A percentile compares a stretch with the other conserved stretches of the same genome.
Evolutionary conservation across 2,888 invertebrate genomes (phyloP).

Genomic region (Pecten maximus): DNA sequence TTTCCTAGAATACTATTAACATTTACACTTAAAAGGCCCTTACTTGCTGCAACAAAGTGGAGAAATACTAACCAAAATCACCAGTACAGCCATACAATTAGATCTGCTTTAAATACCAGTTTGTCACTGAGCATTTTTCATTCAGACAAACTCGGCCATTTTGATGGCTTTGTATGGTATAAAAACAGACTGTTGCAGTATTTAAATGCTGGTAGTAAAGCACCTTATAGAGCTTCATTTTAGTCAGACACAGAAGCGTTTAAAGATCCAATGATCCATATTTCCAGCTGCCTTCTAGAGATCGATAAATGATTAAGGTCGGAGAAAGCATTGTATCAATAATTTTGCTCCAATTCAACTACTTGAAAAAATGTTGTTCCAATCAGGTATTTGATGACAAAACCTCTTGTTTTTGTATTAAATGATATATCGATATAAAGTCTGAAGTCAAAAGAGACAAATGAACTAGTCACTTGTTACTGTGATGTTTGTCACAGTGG

Average conservation of each 20-base stretch:
- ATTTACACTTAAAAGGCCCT: not conserved
- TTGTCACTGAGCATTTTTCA: not conserved
- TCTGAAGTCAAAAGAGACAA: too few species aligned
- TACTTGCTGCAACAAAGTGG: not conserved
- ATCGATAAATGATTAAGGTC: not conserved
- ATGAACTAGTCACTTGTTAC: too few species aligned
- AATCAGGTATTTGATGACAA: not conserved
- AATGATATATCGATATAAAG: not conserved
- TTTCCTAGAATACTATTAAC: not conserved
- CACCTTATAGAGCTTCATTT: not conserved
- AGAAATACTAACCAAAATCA: not conserved
- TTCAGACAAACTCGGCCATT: conserved; percentile 7
- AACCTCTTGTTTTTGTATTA: not conserved
- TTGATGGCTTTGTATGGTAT: not conserved
- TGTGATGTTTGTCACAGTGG: too few species aligned
- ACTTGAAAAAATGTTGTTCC: not conserved
- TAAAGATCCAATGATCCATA: not conserved
- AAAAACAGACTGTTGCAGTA: not conserved
- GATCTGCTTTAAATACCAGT: not conserved
- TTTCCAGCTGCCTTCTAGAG: not conserved
- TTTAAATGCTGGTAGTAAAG: not conserved
- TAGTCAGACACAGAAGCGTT: not conserved
- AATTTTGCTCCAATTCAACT: not conserved
- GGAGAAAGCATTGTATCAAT: not conserved
- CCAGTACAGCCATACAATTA: not conserved